These are phyloP conservation scores for Hydrotaea diabolus DNA, from an alignment of 2,888 invertebrate species.

Conservation along the genomic window DNA sequence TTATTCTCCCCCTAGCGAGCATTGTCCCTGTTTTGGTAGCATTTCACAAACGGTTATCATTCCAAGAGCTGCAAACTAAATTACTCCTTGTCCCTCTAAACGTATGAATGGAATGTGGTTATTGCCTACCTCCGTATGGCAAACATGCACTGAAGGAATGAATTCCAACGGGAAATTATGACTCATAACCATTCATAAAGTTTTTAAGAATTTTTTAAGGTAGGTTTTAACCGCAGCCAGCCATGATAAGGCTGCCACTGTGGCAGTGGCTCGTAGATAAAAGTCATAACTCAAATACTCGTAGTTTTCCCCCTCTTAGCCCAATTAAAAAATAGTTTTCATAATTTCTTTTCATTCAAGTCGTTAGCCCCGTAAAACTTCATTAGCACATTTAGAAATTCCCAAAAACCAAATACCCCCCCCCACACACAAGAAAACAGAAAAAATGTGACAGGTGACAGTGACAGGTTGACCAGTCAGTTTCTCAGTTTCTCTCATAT, in stretches of 20 bases:
- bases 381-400: slow-evolving; percentile 32
- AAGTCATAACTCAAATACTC: slow-evolving; percentile 2
- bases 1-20: neutral
- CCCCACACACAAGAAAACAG: neutral
- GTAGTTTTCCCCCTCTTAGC: neutral
- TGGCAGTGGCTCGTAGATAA: neutral
- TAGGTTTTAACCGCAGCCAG: neutral
- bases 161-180: neutral
- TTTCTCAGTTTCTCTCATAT: slow-evolving; percentile 9
- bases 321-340: slow-evolving; percentile 27
- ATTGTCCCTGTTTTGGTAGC: neutral
- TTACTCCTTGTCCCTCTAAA: neutral
- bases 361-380: neutral
- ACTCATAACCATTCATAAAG: neutral
- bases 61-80: neutral
- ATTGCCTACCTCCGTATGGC: neutral
- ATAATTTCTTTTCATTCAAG: slow-evolving; percentile 6
- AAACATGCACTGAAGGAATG: neutral
- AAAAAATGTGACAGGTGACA: slow-evolving; percentile 25
- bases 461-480: slow-evolving; percentile 29
- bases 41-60: neutral
- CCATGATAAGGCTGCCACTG: neutral
- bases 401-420: neutral
- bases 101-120: neutral
- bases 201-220: neutral